A percentile compares a stretch with the other conserved stretches of the same genome.
Conservation (phyloP, 1,140 invertebrate genomes). For the Globodera ellingtonae region DNA sequence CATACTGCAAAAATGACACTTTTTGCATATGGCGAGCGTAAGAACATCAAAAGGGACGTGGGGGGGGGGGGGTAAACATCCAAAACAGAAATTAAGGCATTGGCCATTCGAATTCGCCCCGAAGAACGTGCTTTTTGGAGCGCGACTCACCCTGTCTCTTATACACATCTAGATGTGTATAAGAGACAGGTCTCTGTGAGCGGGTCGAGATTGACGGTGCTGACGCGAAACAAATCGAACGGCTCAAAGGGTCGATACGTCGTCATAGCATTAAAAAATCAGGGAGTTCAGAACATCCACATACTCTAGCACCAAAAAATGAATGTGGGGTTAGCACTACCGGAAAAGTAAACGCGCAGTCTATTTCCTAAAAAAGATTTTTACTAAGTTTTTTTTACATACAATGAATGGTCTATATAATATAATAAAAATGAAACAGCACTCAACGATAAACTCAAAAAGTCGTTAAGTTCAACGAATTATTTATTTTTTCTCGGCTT, state of each 20-base stretch:
- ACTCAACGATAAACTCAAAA: too few relatives aligned
- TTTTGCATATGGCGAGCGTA: too few relatives aligned
- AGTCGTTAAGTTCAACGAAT: not conserved
- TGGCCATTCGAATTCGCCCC: conserved; percentile 1
- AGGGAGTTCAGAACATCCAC: not conserved
- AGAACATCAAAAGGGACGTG: too few relatives aligned
- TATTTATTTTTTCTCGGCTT: not conserved
- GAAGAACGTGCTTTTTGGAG: not conserved
- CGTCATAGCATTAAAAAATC: conserved; percentile 30
- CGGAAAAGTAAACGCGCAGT: not conserved
- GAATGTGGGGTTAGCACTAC: not conserved
- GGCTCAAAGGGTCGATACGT: conserved; percentile 42
- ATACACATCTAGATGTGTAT: too few relatives aligned
- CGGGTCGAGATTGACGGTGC: conserved; percentile 80
- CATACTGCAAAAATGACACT: conserved; percentile 74
- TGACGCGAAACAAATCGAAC: conserved; percentile 45
- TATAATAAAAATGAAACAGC: too few relatives aligned
- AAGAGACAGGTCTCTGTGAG: conserved; percentile 97
- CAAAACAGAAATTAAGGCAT: too few relatives aligned
- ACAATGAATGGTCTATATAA: too few relatives aligned
- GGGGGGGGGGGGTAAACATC: too few relatives aligned
- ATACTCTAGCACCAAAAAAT: not conserved
- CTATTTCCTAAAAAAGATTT: not conserved
- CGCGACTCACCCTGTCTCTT: conserved; percentile 74
- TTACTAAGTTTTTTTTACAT: not conserved